Evolutionary conservation across 1,140 invertebrate genomes (phyloP), one percentile per base, ranked within the genome.

Genomic region (Platyura marginata): DNA sequence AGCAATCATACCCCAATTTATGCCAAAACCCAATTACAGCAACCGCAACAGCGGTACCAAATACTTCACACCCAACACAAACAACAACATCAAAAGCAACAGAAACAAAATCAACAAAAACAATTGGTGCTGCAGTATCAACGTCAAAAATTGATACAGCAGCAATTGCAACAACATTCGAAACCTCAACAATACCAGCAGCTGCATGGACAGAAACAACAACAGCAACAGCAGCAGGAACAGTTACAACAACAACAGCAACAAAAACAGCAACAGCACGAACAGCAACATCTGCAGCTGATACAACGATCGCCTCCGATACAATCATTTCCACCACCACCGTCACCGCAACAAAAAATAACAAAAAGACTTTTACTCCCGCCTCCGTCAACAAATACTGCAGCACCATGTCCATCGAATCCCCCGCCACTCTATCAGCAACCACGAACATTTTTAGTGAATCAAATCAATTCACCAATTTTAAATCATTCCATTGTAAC

Each of bases 281-380:
- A 20, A 47, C 54, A 40, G 48, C 51, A 20, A 43, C 54, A 18
- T 42, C 59, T 46, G 55, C 57, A 37, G 9, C 35, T 59, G 47
- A 56, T 56, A 32, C 56, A 59, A 33, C 56, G 59, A 40, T 41
- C 57, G 42, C 55, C 57, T 33, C 59, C 57, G 44, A 52, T 59
- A 4, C 53, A 55, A 42, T 59, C 56, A 36, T 44, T 57, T 2
- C n/a, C n/a, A n/a, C n/a, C n/a, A n/a, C n/a, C n/a, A n/a, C n/a
- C n/a, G n/a, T n/a, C n/a, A n/a, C n/a, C n/a, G n/a, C n/a, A n/a
- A n/a, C n/a, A n/a, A n/a, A n/a, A n/a, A n/a, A n/a, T n/a, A n/a
- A n/a, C n/a, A n/a, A n/a, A n/a, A n/a, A n/a, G n/a, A n/a, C n/a
- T n/a, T n/a, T n/a, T n/a, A n/a, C n/a, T n/a, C n/a, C n/a, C n/a